A percentile compares a stretch with the other conserved stretches of the same genome.
phyloP scores from a whole-genome alignment of 2,113 vertebrate species.

The Callionymus lyra region DNA sequence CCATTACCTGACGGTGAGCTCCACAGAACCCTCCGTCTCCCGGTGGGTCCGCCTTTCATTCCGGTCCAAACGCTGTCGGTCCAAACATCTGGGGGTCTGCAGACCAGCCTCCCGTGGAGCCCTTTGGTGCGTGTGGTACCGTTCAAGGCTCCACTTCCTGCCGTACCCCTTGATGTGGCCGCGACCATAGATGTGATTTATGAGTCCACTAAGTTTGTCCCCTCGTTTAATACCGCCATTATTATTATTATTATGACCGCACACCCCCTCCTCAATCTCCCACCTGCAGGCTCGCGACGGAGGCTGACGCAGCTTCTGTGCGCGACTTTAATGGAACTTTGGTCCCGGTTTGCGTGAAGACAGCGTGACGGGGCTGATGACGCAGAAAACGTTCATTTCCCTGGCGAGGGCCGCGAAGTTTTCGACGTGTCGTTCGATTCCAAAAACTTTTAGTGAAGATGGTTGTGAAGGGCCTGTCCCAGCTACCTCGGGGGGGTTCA shows the following conservation, averaged over 20 bases:
- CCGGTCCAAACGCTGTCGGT: conserved; percentile 35
- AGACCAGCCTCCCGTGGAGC: conserved; percentile 51
- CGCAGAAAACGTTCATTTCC: too few relatives aligned
- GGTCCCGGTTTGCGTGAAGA: neutral
- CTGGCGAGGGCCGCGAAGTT: too few relatives aligned
- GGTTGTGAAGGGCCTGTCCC: too few relatives aligned
- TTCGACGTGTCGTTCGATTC: too few relatives aligned
- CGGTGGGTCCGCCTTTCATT: conserved; percentile 19
- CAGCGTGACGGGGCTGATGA: neutral
- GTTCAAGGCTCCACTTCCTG: conserved; percentile 53
- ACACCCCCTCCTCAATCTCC: conserved; percentile 17
- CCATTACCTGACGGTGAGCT: conserved; percentile 11
- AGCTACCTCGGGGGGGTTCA: too few relatives aligned
- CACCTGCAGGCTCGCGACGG: conserved; percentile 28
- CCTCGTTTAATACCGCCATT: conserved; percentile 37
- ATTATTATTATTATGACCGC: conserved; percentile 34
- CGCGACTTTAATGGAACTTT: conserved; percentile 22
- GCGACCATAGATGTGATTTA: conserved; percentile 52
- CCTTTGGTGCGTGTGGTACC: conserved; percentile 56
- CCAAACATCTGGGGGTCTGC: conserved; percentile 60
- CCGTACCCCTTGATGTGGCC: conserved; percentile 59
- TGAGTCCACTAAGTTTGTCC: conserved; percentile 39
- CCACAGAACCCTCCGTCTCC: neutral
- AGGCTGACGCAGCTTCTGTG: conserved; percentile 34
- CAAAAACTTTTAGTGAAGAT: too few relatives aligned